These are phyloP conservation scores for Myotis yumanensis DNA, from an alignment of 2,113 vertebrate species.

Conservation along the genomic window DNA sequence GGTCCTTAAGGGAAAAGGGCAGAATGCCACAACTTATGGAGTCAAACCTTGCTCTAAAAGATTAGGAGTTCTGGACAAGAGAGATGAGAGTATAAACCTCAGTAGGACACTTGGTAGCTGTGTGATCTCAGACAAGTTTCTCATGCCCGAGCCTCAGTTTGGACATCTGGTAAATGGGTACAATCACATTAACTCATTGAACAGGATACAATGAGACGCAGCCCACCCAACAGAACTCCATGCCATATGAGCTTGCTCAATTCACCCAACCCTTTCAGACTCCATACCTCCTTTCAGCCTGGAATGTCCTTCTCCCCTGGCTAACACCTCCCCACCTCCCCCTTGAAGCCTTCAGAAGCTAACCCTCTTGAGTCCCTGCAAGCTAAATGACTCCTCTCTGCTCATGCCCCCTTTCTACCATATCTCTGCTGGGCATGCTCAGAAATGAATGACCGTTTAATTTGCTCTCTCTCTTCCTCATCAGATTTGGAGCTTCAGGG, in stretches of 20 bases:
- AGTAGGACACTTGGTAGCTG: not conserved
- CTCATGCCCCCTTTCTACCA: not conserved
- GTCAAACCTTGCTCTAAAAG: not conserved
- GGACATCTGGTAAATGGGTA: not conserved
- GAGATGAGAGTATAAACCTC: fast-evolving
- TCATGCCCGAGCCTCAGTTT: not conserved
- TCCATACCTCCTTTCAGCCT: not conserved
- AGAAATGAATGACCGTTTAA: not conserved
- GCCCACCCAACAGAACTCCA: not conserved
- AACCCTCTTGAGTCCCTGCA: too few species aligned
- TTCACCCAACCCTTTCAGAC: not conserved
- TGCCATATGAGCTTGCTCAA: fast-evolving
- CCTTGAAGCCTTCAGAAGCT: not conserved
- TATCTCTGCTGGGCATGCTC: not conserved
- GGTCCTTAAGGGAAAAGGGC: not conserved
- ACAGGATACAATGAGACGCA: fast-evolving
- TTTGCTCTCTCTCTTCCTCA: not conserved
- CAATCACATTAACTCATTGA: not conserved
- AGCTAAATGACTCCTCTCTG: not conserved
- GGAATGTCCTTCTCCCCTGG: not conserved
- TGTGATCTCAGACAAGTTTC: not conserved
- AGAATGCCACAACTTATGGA: not conserved
- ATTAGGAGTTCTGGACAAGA: not conserved
- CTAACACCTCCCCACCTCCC: not conserved
- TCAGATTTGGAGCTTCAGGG: not conserved